A percentile compares a stretch with the other conserved stretches of the same genome.
These are phyloP conservation scores for Herpetotheres cachinnans DNA, from an alignment of 2,113 vertebrate genomes.

Conservation along the genomic window DNA sequence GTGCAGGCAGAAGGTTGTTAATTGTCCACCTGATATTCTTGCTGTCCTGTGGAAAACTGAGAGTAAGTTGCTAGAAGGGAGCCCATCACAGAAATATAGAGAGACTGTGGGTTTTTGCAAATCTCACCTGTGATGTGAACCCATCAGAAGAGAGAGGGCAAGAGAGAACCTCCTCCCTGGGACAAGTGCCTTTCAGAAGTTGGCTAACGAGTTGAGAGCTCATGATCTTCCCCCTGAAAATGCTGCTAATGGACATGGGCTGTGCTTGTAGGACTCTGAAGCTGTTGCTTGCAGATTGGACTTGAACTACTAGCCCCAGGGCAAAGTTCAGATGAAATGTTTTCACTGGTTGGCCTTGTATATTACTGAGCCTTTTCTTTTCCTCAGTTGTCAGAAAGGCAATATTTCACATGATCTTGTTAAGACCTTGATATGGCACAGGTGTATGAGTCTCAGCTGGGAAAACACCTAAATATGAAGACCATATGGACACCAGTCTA, in stretches of 20 bases:
- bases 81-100: rapidly evolving
- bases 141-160: rapidly evolving
- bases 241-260: not conserved
- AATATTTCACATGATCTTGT: not conserved
- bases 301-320: not conserved
- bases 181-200: not conserved
- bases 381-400: not conserved
- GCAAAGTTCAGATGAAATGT: not conserved
- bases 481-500: not conserved
- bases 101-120: not conserved
- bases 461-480: not conserved
- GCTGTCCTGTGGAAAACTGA: not conserved
- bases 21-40: not conserved
- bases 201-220: not conserved
- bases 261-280: not conserved
- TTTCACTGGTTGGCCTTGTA: not conserved
- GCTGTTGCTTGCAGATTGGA: not conserved
- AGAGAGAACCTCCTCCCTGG: not conserved
- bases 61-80: not conserved
- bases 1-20: not conserved
- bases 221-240: not conserved
- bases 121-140: not conserved
- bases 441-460: not conserved
- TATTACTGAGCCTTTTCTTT: not conserved
- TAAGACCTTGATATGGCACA: not conserved